These are phyloP conservation scores for Pseudococcus viburni DNA, from an alignment of 2,888 invertebrate genomes.

Conservation along the genomic window DNA sequence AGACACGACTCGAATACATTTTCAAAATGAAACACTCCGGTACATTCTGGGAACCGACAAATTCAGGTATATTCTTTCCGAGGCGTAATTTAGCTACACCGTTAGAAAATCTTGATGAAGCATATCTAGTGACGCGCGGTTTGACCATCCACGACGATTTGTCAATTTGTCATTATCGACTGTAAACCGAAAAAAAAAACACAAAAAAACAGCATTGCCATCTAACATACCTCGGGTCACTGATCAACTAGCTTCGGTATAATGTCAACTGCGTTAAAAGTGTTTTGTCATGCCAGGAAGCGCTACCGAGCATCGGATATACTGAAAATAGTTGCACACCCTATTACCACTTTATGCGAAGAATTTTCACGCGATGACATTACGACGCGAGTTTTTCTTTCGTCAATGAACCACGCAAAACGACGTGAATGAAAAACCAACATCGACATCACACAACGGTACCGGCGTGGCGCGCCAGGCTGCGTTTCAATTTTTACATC, in stretches of 20 bases:
- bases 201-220: not conserved
- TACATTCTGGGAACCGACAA: too few relatives aligned
- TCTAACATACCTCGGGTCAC: conserved; percentile 59
- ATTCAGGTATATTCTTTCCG: too few relatives aligned
- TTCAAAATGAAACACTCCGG: not conserved
- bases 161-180: conserved; percentile 64
- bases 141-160: conserved; percentile 65
- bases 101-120: conserved; percentile 63
- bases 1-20: not conserved
- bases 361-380: conserved; percentile 37
- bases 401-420: conserved; percentile 32
- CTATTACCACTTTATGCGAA: conserved; percentile 48
- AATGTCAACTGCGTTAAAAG: conserved; percentile 59
- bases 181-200: conserved; percentile 37
- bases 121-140: conserved; percentile 58
- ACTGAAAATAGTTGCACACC: conserved; percentile 51
- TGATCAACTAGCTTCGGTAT: conserved; percentile 61
- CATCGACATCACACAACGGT: conserved; percentile 12
- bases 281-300: conserved; percentile 62
- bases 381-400: conserved; percentile 45
- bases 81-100: not conserved
- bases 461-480: not conserved
- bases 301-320: conserved; percentile 42
- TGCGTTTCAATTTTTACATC: not conserved
- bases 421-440: conserved; percentile 38